These are phyloP conservation scores for Ectemnius continuus DNA, from an alignment of 2,888 invertebrate genomes.

Conservation along the genomic window DNA sequence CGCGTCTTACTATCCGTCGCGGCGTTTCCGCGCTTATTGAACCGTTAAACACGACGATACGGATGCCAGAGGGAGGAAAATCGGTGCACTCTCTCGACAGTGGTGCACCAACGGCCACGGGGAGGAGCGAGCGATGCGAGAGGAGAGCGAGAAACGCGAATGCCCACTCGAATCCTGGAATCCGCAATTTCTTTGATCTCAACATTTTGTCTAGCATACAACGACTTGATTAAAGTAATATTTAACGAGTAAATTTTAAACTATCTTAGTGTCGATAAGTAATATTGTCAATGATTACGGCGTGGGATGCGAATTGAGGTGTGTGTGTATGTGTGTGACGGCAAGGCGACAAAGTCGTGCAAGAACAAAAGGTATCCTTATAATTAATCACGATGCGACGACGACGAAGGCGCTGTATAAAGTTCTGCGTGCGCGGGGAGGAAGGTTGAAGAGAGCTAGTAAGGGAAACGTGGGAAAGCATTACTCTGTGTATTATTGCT, in stretches of 20 bases:
- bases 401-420: slow-evolving; percentile 67
- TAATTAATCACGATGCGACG: slow-evolving; percentile 52
- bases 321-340: slow-evolving; percentile 2
- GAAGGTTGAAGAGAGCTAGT: slow-evolving; percentile 39
- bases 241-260: slow-evolving; percentile 68
- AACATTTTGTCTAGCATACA: slow-evolving; percentile 75
- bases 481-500: slow-evolving; percentile 72
- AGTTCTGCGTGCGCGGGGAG: slow-evolving; percentile 43
- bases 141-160: slow-evolving; percentile 19
- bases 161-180: slow-evolving; percentile 55
- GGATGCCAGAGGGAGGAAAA: slow-evolving; percentile 36
- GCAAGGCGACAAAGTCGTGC: slow-evolving; percentile 25
- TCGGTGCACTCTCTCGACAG: slow-evolving; percentile 1
- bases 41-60: slow-evolving; percentile 15
- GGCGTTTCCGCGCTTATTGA: slow-evolving; percentile 37
- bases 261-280: slow-evolving; percentile 67
- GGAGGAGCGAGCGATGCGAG: slow-evolving; percentile 7
- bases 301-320: slow-evolving; percentile 46
- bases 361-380: slow-evolving; percentile 53
- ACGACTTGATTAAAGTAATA: slow-evolving; percentile 73
- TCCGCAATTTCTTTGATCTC: slow-evolving; percentile 77
- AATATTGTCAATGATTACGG: slow-evolving; percentile 31
- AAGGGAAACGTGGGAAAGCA: slow-evolving; percentile 53
- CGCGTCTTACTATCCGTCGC: slow-evolving; percentile 24
- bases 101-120: slow-evolving; percentile 2